phyloP scores from a whole-genome alignment of 1,140 invertebrate species.

The Cecropterus lyciades region DNA sequence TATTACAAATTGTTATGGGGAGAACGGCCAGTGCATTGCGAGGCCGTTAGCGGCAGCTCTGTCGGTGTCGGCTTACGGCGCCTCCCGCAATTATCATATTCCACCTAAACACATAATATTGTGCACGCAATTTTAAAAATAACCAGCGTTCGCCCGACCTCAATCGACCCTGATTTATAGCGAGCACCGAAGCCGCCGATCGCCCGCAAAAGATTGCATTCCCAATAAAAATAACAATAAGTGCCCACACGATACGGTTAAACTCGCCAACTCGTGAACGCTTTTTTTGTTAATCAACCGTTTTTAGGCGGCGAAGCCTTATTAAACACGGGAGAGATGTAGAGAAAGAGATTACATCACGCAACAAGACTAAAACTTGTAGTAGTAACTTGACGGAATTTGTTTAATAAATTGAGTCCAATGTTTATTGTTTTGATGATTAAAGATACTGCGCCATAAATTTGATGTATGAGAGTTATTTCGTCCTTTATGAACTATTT shows the following conservation, averaged over 20 bases:
- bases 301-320: slow-evolving; percentile 31
- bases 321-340: slow-evolving; percentile 34
- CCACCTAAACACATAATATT: slow-evolving; percentile 83
- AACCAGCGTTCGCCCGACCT: slow-evolving; percentile 73
- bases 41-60: slow-evolving; percentile 42
- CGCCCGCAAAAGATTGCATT: slow-evolving; percentile 60
- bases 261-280: slow-evolving; percentile 26
- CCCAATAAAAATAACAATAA: slow-evolving; percentile 61
- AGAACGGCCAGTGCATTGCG: neutral
- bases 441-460: slow-evolving; percentile 4
- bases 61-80: slow-evolving; percentile 79
- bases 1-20: neutral
- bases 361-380: slow-evolving; percentile 15
- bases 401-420: slow-evolving; percentile 1
- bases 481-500: neutral
- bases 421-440: slow-evolving; percentile 1
- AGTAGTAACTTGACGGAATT: slow-evolving; percentile 9
- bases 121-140: slow-evolving; percentile 82
- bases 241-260: slow-evolving; percentile 37
- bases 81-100: slow-evolving; percentile 83
- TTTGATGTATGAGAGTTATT: neutral
- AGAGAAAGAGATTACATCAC: slow-evolving; percentile 30
- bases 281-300: slow-evolving; percentile 30
- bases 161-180: slow-evolving; percentile 76
- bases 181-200: slow-evolving; percentile 51